A percentile compares a stretch with the other conserved stretches of the same genome.
Conservation (phyloP, 2,797 vertebrate genomes). For the Gymnothorax javanicus region DNA sequence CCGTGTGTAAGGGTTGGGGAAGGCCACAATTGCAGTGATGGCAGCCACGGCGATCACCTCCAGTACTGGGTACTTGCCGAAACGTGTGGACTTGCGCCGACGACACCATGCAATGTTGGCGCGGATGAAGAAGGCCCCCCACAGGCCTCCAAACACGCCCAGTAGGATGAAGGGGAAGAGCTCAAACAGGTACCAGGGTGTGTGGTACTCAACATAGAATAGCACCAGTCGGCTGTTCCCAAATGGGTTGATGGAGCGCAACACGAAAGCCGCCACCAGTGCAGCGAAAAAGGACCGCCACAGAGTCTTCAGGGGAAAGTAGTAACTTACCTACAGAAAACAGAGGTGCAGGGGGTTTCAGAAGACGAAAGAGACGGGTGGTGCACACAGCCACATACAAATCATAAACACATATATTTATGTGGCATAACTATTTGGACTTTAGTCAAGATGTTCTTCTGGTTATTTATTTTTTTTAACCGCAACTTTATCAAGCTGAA, state of each 20-base stretch:
- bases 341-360: not conserved
- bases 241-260: slow-evolving; percentile 98
- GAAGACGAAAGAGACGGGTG: not conserved
- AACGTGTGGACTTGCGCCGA: slow-evolving; percentile 92
- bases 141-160: slow-evolving; percentile 96
- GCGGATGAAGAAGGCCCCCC: slow-evolving; percentile 98
- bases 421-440: too few relatives aligned
- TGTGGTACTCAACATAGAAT: slow-evolving; percentile 99
- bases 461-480: too few relatives aligned
- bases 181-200: slow-evolving; percentile 99
- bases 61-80: slow-evolving; percentile 94
- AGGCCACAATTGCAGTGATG: slow-evolving; percentile 93
- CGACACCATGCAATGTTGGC: slow-evolving; percentile 98
- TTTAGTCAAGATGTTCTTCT: too few relatives aligned
- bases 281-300: slow-evolving; percentile 99
- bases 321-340: slow-evolving; percentile 90
- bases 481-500: too few relatives aligned
- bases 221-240: slow-evolving; percentile 97
- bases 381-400: too few relatives aligned
- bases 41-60: slow-evolving; percentile 95
- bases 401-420: not conserved
- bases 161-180: slow-evolving; percentile 96
- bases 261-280: slow-evolving; percentile 95
- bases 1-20: slow-evolving; percentile 95
- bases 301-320: slow-evolving; percentile 97